These are phyloP conservation scores for Paramuricea clavata DNA, from an alignment of 92 coral and sea anemone species.

Conservation along the genomic window DNA sequence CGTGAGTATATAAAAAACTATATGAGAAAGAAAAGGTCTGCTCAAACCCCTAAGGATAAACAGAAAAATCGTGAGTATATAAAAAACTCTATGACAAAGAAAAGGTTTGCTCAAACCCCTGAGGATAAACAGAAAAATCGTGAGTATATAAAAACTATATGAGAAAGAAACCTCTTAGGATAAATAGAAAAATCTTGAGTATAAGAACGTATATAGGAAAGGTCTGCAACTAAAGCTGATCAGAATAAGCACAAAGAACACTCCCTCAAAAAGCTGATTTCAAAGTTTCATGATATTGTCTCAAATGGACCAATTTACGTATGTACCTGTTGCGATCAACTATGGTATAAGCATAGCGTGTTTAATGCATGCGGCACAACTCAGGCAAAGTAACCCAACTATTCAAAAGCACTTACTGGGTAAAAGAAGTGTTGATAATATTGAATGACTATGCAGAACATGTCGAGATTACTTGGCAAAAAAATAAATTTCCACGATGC, in stretches of 20 bases:
- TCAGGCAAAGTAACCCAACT: slow-evolving; percentile 55
- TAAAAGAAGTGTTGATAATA: slow-evolving; percentile 55
- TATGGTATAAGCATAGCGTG: too few relatives aligned
- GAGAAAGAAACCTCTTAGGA: too few relatives aligned
- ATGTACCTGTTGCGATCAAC: slow-evolving; percentile 62
- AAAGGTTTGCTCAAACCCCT: too few relatives aligned
- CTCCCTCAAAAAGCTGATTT: background rate
- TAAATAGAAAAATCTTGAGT: slow-evolving; percentile 13
- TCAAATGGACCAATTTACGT: slow-evolving; percentile 31
- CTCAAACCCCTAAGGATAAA: too few relatives aligned
- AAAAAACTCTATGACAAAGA: too few relatives aligned
- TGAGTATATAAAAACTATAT: too few relatives aligned
- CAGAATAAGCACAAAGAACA: too few relatives aligned
- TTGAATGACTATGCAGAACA: slow-evolving; percentile 64
- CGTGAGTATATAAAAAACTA: too few relatives aligned
- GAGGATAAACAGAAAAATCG: too few relatives aligned
- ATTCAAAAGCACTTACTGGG: slow-evolving; percentile 27
- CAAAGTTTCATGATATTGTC: slow-evolving; percentile 33
- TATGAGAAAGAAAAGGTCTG: too few relatives aligned
- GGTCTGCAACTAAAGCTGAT: background rate
- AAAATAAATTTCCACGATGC: slow-evolving; percentile 54
- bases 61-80: too few relatives aligned
- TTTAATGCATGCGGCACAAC: slow-evolving; percentile 44
- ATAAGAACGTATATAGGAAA: slow-evolving; percentile 30
- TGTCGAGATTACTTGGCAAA: slow-evolving; percentile 55